Percentiles rank a stretch among this genome's conserved stretches.
Evolutionary conservation across 2,797 vertebrate genomes (phyloP).

Genomic region (Todus mexicanus): DNA sequence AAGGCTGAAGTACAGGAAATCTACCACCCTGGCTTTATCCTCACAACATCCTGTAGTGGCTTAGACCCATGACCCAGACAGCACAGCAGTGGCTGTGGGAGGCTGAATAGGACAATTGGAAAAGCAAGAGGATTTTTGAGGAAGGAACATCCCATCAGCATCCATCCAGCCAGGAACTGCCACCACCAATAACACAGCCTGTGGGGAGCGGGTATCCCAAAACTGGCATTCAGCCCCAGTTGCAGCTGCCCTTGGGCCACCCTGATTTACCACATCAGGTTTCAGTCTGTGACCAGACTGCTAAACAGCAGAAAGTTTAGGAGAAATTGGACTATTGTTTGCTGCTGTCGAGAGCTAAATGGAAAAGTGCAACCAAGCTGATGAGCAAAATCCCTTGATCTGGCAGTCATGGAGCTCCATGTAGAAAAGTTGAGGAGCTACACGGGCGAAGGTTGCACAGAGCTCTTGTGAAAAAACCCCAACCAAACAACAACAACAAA

Average conservation of each 20-base stretch:
- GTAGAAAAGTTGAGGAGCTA: background rate
- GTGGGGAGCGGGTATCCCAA: background rate
- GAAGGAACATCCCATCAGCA: background rate
- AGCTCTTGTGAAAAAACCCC: background rate
- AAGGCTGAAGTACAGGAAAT: background rate
- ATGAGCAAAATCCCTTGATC: background rate
- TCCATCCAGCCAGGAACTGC: background rate
- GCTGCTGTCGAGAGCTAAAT: background rate
- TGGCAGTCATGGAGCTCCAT: background rate
- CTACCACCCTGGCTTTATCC: background rate
- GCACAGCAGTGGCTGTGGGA: background rate
- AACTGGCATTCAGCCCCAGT: background rate
- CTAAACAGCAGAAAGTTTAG: background rate
- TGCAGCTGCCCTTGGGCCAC: background rate
- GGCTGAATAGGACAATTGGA: fast-evolving
- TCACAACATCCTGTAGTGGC: background rate
- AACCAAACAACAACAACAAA: too few relatives aligned
- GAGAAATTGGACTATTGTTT: background rate
- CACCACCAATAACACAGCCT: background rate
- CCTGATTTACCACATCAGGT: background rate
- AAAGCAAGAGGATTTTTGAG: background rate
- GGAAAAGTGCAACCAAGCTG: background rate
- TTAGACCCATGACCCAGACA: background rate
- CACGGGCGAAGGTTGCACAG: background rate
- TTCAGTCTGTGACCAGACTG: background rate